Evolutionary conservation across 2,888 invertebrate genomes (phyloP).

Genomic region (Norana najaformis): DNA sequence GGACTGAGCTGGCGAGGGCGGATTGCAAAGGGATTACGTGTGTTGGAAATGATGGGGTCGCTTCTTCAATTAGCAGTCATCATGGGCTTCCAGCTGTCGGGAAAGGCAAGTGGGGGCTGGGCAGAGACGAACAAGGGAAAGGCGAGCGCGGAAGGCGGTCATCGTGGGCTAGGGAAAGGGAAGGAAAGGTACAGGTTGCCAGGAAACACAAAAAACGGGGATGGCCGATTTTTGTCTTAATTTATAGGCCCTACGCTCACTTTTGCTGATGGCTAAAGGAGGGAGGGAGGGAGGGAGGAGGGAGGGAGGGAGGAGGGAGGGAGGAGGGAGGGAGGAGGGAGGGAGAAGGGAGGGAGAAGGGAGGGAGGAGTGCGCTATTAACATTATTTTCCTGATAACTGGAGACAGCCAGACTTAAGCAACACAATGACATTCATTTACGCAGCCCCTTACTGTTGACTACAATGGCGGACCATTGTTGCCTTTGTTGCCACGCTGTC

Average conservation of each 20-base stretch:
- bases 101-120: background rate
- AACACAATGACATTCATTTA: background rate
- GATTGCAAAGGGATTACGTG: background rate
- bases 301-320: background rate
- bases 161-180: background rate
- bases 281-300: background rate
- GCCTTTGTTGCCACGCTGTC: too few species aligned
- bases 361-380: background rate
- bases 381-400: background rate
- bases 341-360: too few species aligned
- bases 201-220: background rate
- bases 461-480: background rate
- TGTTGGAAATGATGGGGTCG: background rate
- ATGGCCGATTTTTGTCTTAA: background rate
- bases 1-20: background rate
- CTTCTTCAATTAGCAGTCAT: slow-evolving; percentile 13
- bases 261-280: background rate
- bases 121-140: background rate
- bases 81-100: background rate
- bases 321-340: too few species aligned
- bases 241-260: background rate
- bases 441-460: too few species aligned
- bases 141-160: background rate
- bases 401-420: background rate
- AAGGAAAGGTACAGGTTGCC: background rate